Evolutionary conservation across 2,888 invertebrate genomes (phyloP).

Genomic region (Boloria selene): DNA sequence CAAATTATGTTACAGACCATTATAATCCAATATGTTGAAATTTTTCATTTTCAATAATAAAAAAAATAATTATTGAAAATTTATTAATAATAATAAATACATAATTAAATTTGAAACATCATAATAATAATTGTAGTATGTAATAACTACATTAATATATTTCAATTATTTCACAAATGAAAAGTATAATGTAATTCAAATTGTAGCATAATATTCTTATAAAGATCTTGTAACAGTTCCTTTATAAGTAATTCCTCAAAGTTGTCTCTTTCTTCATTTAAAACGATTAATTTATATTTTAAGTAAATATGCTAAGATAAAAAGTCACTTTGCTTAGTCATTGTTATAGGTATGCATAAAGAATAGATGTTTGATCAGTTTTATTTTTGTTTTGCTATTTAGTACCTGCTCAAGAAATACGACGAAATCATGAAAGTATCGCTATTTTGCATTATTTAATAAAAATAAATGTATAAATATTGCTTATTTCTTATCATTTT

Average conservation of each 20-base stretch:
- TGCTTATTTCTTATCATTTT: neutral
- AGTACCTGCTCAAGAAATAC: slow-evolving; percentile 58
- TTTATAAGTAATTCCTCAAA: slow-evolving; percentile 70
- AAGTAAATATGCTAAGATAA: slow-evolving; percentile 54
- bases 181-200: neutral
- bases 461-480: neutral
- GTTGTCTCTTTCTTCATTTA: slow-evolving; percentile 47
- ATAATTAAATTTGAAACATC: too few relatives aligned
- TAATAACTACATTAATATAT: too few relatives aligned
- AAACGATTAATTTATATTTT: slow-evolving; percentile 60
- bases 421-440: slow-evolving; percentile 34
- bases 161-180: neutral
- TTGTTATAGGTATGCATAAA: slow-evolving; percentile 58
- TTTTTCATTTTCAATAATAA: too few relatives aligned
- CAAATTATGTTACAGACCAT: too few relatives aligned
- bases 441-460: neutral
- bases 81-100: too few relatives aligned
- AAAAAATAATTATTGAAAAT: too few relatives aligned
- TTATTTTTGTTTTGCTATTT: slow-evolving; percentile 55
- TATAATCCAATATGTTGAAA: too few relatives aligned
- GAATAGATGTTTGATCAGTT: slow-evolving; percentile 37
- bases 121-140: too few relatives aligned
- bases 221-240: slow-evolving; percentile 53
- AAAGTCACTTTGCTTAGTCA: slow-evolving; percentile 77
- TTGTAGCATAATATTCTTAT: neutral